These are phyloP conservation scores for Andricus quercusramuli DNA, from an alignment of 2,888 invertebrate genomes.

Conservation along the genomic window DNA sequence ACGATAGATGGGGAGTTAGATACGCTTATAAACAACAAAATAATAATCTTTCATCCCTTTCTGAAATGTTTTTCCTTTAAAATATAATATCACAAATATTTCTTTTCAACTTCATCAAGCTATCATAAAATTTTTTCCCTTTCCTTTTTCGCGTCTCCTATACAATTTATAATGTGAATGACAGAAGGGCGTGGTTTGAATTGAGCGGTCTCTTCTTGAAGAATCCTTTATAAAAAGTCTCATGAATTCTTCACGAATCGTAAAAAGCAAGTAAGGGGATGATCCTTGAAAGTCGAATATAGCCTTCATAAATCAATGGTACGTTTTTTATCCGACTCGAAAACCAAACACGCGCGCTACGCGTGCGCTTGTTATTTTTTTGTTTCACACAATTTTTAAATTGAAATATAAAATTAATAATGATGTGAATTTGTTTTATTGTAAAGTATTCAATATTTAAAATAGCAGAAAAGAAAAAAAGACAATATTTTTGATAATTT, in stretches of 20 bases:
- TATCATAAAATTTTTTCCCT: conserved; percentile 9
- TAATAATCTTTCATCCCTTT: no score
- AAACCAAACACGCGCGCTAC: no score
- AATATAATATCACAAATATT: neutral
- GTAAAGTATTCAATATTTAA: no score
- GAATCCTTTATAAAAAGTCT: conserved; percentile 14
- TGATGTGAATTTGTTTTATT: no score
- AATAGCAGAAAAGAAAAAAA: no score
- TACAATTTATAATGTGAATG: conserved; percentile 20
- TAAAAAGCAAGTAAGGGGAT: conserved; percentile 26
- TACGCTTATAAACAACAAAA: no score
- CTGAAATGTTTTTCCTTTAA: no score
- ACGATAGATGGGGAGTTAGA: no score
- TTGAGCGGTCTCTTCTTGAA: conserved; percentile 4
- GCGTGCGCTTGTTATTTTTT: no score
- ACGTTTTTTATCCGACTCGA: neutral
- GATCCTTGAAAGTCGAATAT: neutral
- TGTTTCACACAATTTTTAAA: no score
- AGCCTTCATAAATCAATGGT: conserved; percentile 6
- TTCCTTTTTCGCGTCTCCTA: neutral
- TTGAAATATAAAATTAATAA: no score
- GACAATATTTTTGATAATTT: no score
- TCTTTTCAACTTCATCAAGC: neutral
- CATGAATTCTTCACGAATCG: conserved; percentile 21
- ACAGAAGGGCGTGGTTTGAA: conserved; percentile 6